These are phyloP conservation scores for Bombus consobrinus DNA, from an alignment of 1,140 invertebrate species.

Conservation along the genomic window DNA sequence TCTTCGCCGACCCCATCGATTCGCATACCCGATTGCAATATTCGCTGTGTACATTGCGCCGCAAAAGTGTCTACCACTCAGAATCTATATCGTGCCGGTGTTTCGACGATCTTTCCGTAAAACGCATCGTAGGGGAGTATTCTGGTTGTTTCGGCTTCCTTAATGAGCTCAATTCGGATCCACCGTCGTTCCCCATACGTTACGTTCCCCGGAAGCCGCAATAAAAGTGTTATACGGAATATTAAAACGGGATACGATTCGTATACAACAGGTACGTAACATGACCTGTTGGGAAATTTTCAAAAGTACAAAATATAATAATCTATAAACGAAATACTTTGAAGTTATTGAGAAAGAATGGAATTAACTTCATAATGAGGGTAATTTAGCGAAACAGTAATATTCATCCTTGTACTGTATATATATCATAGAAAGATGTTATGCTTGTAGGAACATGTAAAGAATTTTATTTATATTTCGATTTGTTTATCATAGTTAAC, in stretches of 20 bases:
- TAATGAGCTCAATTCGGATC: constrained; percentile 40
- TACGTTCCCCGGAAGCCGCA: neutral
- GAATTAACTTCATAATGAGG: neutral
- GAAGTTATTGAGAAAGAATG: neutral
- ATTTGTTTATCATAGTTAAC: neutral
- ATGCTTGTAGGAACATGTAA: too few relatives aligned
- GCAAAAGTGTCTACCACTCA: constrained; percentile 58
- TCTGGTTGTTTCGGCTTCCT: constrained; percentile 36
- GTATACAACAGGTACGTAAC: neutral
- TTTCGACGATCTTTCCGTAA: constrained; percentile 83
- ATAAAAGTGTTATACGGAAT: constrained; percentile 11
- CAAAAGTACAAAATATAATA: too few relatives aligned
- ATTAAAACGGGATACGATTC: constrained; percentile 27
- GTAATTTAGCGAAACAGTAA: neutral
- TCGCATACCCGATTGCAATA: constrained; percentile 69
- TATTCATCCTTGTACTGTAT: neutral
- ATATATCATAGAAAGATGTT: too few relatives aligned
- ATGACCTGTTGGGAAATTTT: too few relatives aligned
- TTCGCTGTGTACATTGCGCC: constrained; percentile 67
- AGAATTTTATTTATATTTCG: neutral
- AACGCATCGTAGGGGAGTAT: constrained; percentile 17
- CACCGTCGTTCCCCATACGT: neutral
- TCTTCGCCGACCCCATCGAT: constrained; percentile 67
- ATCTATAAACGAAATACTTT: neutral
- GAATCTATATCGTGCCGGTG: constrained; percentile 58